Percentiles rank a stretch among this genome's conserved stretches.
phyloP scores from a whole-genome alignment of 2,113 vertebrate genomes.

The Aramus guarauna region DNA sequence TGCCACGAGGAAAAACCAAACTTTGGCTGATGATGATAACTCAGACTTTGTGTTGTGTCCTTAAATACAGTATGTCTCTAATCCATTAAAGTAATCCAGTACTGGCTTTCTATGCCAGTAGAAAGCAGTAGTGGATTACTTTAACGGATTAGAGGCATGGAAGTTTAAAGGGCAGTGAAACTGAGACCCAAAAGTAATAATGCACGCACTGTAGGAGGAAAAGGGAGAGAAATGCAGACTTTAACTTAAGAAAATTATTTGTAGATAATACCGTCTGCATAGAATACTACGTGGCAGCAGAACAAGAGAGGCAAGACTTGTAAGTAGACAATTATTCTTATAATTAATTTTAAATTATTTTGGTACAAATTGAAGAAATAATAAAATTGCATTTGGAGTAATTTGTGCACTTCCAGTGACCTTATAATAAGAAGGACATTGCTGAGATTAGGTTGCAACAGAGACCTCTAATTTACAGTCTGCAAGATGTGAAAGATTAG shows the following conservation, averaged over 20 bases:
- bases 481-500: slow-evolving; percentile 22
- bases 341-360: not conserved
- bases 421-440: not conserved
- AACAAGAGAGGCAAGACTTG: not conserved
- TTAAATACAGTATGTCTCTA: not conserved
- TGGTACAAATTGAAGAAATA: not conserved
- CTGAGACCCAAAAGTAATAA: not conserved
- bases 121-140: not conserved
- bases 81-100: not conserved
- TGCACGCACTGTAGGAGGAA: not conserved
- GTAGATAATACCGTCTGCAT: not conserved
- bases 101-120: not conserved
- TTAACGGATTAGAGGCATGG: not conserved
- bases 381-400: not conserved
- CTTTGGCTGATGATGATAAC: not conserved
- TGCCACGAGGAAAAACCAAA: not conserved
- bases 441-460: not conserved
- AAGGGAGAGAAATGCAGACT: not conserved
- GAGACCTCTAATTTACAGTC: slow-evolving; percentile 4
- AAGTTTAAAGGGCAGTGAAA: not conserved
- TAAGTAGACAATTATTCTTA: not conserved
- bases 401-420: not conserved
- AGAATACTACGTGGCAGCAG: not conserved
- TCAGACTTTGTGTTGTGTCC: not conserved
- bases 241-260: not conserved